phyloP scores from a whole-genome alignment of 2,888 invertebrate species.

The Mesorhabditis spiculigera region DNA sequence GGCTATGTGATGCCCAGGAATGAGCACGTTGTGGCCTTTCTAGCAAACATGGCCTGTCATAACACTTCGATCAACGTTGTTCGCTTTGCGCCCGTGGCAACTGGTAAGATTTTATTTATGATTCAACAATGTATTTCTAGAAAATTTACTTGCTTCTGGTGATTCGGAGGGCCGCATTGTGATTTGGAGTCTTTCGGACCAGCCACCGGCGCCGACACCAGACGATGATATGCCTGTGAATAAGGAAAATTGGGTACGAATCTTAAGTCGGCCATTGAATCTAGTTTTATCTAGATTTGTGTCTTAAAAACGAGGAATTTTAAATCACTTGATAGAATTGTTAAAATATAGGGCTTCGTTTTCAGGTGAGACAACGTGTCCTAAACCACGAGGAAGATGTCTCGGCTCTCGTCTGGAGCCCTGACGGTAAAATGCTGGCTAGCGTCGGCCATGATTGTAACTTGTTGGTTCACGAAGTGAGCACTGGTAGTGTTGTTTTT shows the following conservation, averaged over 20 bases:
- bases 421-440: conserved; percentile 37
- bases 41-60: conserved; percentile 83
- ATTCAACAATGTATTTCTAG: conserved; percentile 29
- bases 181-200: conserved; percentile 32
- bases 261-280: conserved; percentile 9
- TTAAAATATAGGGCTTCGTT: conserved; percentile 7
- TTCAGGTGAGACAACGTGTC: conserved; percentile 5
- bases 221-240: conserved; percentile 67
- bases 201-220: conserved; percentile 26
- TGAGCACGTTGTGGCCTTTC: conserved; percentile 67
- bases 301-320: conserved; percentile 60
- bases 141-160: conserved; percentile 47
- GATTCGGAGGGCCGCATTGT: conserved; percentile 46
- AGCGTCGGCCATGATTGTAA: conserved; percentile 48
- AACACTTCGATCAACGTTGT: conserved; percentile 89
- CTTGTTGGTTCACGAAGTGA: conserved; percentile 37
- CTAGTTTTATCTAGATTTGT: conserved; percentile 58
- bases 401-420: conserved; percentile 46
- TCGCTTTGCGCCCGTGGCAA: conserved; percentile 86
- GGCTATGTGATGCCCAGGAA: conserved; percentile 24
- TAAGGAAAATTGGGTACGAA: conserved; percentile 81
- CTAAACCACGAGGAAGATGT: conserved; percentile 49
- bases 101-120: conserved; percentile 24
- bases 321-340: neutral
- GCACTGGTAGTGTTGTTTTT: conserved; percentile 30